These are phyloP conservation scores for Clytia hemisphaerica DNA, from an alignment of 30 jellyfish, hydroid and myxozoan species.

Conservation along the genomic window DNA sequence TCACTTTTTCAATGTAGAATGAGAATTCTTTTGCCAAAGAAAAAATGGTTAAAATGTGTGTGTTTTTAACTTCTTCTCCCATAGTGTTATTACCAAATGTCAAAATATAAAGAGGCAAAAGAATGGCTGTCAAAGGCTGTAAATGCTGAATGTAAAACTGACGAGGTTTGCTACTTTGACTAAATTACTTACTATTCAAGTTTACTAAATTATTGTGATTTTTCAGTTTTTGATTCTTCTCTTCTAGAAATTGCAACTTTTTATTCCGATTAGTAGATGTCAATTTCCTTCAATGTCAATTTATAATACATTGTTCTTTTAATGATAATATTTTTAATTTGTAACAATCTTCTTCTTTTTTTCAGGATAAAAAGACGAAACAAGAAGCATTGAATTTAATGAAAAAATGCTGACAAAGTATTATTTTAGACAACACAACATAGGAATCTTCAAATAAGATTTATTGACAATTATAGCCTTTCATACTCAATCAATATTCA, in stretches of 20 bases:
- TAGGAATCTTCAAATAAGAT: no score
- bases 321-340: no score
- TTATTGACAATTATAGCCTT: no score
- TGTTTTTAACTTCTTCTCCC: conserved; percentile 1
- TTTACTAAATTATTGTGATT: background rate
- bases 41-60: no score
- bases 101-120: conserved; percentile 46
- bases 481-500: no score
- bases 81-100: conserved; percentile 68
- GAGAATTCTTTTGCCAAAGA: no score
- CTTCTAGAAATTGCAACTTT: no score
- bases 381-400: background rate
- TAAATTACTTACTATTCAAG: background rate
- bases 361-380: conserved; percentile 3
- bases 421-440: no score
- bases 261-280: background rate
- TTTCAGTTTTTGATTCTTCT: no score
- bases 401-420: conserved; percentile 23
- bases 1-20: no score
- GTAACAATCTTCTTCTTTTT: background rate
- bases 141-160: conserved; percentile 25
- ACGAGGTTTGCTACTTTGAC: conserved; percentile 39
- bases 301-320: background rate
- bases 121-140: conserved; percentile 60
- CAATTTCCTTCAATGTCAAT: background rate